These are phyloP conservation scores for Rhorus exstirpatorius DNA, from an alignment of 2,888 invertebrate genomes.

Conservation along the genomic window DNA sequence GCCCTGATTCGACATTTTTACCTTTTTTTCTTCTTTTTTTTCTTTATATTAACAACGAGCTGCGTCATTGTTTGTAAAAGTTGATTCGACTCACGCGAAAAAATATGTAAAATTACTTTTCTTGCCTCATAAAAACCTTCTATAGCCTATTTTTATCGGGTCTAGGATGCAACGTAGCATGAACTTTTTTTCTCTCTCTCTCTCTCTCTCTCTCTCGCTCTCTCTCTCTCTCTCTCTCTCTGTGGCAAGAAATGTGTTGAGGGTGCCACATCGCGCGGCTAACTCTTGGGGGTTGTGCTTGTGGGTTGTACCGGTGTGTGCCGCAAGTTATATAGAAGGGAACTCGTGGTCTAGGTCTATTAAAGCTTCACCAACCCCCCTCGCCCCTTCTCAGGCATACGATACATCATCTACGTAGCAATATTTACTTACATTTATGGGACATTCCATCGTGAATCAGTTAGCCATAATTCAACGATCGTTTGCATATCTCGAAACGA, in stretches of 20 bases:
- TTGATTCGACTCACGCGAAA: too few relatives aligned
- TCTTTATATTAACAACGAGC: too few relatives aligned
- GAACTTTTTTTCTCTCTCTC: conserved; percentile 3
- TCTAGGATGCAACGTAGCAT: conserved; percentile 20
- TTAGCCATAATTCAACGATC: neutral
- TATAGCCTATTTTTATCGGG: conserved; percentile 42
- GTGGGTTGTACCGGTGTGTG: neutral
- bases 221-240: conserved; percentile 5
- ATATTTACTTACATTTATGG: neutral
- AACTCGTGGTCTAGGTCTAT: conserved; percentile 6
- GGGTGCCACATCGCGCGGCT: conserved; percentile 11
- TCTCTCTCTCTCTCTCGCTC: too few relatives aligned
- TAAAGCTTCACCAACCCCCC: conserved; percentile 12
- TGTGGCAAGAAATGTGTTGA: conserved; percentile 10
- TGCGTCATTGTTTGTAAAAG: too few relatives aligned
- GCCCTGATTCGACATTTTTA: too few relatives aligned
- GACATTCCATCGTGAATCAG: neutral
- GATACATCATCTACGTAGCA: neutral
- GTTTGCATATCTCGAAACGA: too few relatives aligned
- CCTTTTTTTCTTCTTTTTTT: too few relatives aligned
- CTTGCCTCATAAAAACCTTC: conserved; percentile 14
- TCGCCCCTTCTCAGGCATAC: neutral
- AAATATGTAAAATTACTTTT: neutral
- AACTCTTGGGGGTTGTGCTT: conserved; percentile 6
- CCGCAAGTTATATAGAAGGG: neutral